A percentile compares a stretch with the other conserved stretches of the same genome.
Evolutionary conservation across 2,113 vertebrate species (phyloP).

Genomic region (Pogona vitticeps): DNA sequence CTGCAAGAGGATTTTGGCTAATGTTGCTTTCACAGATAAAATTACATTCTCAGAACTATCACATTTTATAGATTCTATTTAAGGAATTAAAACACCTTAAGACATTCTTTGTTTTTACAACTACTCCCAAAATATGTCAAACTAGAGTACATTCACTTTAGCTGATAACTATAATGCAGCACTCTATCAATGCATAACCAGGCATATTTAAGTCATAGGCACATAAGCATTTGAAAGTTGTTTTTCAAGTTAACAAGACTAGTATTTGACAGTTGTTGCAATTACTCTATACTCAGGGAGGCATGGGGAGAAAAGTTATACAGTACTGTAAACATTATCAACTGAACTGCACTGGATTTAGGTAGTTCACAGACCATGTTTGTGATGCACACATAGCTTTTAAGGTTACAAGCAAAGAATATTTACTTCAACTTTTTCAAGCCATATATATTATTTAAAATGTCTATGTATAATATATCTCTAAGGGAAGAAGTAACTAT

Average conservation of each 20-base stretch:
- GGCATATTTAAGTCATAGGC: neutral
- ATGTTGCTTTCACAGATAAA: too few relatives aligned
- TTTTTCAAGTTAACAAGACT: neutral
- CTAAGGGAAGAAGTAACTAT: neutral
- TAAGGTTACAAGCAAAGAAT: neutral
- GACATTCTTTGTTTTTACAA: too few relatives aligned
- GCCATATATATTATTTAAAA: neutral
- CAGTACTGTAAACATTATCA: too few relatives aligned
- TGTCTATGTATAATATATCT: neutral
- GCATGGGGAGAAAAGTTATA: neutral
- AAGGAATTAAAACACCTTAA: too few relatives aligned
- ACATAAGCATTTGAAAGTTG: slow-evolving; percentile 23
- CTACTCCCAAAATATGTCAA: too few relatives aligned
- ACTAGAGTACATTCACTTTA: too few relatives aligned
- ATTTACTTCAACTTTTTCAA: neutral
- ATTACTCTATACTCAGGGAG: neutral
- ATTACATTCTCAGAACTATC: too few relatives aligned
- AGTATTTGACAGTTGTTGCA: slow-evolving; percentile 53
- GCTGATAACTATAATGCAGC: neutral
- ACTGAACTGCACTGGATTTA: too few relatives aligned
- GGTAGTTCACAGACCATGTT: too few relatives aligned
- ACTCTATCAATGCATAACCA: neutral
- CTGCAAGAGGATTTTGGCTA: too few relatives aligned
- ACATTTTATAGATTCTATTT: too few relatives aligned
- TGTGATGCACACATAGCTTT: neutral